phyloP scores from a whole-genome alignment of 2,113 vertebrate species.

The Rhipidura dahli region DNA sequence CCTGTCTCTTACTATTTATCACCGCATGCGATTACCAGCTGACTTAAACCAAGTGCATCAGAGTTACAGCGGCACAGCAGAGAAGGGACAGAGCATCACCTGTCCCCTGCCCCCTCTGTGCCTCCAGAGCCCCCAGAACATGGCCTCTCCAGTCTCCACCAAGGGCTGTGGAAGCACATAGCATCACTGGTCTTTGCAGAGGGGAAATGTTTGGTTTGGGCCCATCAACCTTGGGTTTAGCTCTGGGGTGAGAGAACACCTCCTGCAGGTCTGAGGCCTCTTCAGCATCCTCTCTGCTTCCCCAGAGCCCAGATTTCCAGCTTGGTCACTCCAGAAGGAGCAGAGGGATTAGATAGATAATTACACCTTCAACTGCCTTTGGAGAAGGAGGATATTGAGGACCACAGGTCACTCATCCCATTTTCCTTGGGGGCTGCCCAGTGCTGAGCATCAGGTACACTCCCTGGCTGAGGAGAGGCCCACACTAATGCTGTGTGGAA shows the following conservation, averaged over 20 bases:
- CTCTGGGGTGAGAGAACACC: not conserved
- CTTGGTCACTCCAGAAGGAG: not conserved
- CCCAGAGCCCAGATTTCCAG: not conserved
- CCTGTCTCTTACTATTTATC: slow-evolving; percentile 46
- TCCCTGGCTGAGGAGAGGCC: not conserved
- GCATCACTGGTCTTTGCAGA: not conserved
- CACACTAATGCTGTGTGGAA: fast-evolving
- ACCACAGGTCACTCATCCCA: fast-evolving
- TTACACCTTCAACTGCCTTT: not conserved
- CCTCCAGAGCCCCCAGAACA: not conserved
- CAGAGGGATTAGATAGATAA: not conserved
- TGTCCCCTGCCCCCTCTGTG: not conserved
- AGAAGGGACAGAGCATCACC: not conserved
- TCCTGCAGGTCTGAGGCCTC: not conserved
- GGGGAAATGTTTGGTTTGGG: not conserved
- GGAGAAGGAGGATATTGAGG: not conserved
- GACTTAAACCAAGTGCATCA: not conserved
- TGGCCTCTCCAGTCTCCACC: not conserved
- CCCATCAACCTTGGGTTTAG: not conserved
- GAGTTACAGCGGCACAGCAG: not conserved
- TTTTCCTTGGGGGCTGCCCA: not conserved
- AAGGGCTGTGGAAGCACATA: fast-evolving
- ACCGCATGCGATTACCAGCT: not conserved
- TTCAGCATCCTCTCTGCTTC: not conserved
- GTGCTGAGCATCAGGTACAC: not conserved